A percentile compares a stretch with the other conserved stretches of the same genome.
These are phyloP conservation scores for Latrodectus elegans DNA, from an alignment of 2,888 invertebrate species.

Conservation along the genomic window DNA sequence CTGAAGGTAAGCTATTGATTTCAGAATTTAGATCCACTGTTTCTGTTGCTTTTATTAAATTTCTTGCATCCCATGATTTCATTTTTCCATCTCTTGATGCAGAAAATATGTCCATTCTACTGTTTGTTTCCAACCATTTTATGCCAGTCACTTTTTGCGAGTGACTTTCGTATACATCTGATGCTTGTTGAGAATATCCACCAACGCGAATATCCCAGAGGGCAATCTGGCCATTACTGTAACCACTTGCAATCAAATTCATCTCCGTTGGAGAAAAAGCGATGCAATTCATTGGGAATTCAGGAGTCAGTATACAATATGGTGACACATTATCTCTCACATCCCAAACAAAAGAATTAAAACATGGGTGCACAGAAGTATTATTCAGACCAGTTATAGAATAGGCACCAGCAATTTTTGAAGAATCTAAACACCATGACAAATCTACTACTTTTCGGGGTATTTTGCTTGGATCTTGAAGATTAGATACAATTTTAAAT, in stretches of 20 bases:
- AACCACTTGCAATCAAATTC: slow-evolving; percentile 77
- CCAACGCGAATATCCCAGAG: slow-evolving; percentile 89
- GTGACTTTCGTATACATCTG: slow-evolving; percentile 88
- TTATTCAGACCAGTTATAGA: slow-evolving; percentile 87
- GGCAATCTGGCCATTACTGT: slow-evolving; percentile 79
- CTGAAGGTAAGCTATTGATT: slow-evolving; percentile 76
- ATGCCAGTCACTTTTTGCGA: slow-evolving; percentile 90
- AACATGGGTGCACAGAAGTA: slow-evolving; percentile 80
- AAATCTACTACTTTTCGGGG: slow-evolving; percentile 79
- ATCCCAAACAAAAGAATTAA: slow-evolving; percentile 92
- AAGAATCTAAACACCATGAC: slow-evolving; percentile 92
- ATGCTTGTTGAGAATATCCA: slow-evolving; percentile 84
- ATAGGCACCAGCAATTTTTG: slow-evolving; percentile 87
- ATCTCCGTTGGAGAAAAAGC: slow-evolving; percentile 90
- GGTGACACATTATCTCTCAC: slow-evolving; percentile 91
- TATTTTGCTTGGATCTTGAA: slow-evolving; percentile 74
- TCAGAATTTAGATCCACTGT: slow-evolving; percentile 82
- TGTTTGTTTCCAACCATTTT: slow-evolving; percentile 94
- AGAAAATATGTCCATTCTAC: slow-evolving; percentile 94
- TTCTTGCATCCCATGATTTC: slow-evolving; percentile 87
- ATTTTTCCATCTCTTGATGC: slow-evolving; percentile 93
- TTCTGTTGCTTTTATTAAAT: slow-evolving; percentile 83
- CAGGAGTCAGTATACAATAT: slow-evolving; percentile 84
- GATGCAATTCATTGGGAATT: slow-evolving; percentile 85
- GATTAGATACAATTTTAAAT: slow-evolving; percentile 16